Evolutionary conservation across 2,888 invertebrate genomes (phyloP).

Genomic region (Harmothoe impar): DNA sequence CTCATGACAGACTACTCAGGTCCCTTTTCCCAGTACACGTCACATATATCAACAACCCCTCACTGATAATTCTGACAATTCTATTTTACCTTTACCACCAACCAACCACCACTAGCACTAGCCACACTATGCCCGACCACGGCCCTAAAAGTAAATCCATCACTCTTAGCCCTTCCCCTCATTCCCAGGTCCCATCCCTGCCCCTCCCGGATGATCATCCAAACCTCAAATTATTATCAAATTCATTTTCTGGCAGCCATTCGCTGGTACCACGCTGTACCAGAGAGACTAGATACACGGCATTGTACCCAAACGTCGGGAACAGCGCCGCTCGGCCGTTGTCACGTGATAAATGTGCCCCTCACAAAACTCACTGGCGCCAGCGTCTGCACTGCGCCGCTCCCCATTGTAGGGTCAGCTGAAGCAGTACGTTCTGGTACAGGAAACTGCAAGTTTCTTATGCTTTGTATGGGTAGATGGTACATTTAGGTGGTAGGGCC

Average conservation of each 20-base stretch:
- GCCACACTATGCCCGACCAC: too few relatives aligned
- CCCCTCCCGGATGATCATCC: not conserved
- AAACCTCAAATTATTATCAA: conserved; percentile 6
- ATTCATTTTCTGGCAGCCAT: not conserved
- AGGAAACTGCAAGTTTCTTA: not conserved
- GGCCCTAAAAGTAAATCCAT: too few relatives aligned
- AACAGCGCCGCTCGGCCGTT: not conserved
- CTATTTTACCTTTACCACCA: too few relatives aligned
- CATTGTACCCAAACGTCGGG: not conserved
- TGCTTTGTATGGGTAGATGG: not conserved
- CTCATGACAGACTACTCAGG: too few relatives aligned
- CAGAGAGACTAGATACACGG: not conserved
- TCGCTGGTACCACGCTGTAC: conserved; percentile 2
- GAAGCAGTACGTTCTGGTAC: not conserved
- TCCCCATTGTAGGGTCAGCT: not conserved
- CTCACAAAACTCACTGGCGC: conserved; percentile 4
- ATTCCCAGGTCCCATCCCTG: too few relatives aligned
- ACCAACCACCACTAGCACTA: too few relatives aligned
- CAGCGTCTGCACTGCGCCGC: not conserved
- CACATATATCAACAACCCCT: too few relatives aligned
- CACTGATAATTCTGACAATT: too few relatives aligned
- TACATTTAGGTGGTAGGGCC: not conserved
- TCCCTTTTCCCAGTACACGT: too few relatives aligned
- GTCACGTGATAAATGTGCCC: conserved; percentile 24
- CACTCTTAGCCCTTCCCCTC: too few relatives aligned